Conservation (phyloP, 2,797 vertebrate genomes). For the Dallia pectoralis region DNA sequence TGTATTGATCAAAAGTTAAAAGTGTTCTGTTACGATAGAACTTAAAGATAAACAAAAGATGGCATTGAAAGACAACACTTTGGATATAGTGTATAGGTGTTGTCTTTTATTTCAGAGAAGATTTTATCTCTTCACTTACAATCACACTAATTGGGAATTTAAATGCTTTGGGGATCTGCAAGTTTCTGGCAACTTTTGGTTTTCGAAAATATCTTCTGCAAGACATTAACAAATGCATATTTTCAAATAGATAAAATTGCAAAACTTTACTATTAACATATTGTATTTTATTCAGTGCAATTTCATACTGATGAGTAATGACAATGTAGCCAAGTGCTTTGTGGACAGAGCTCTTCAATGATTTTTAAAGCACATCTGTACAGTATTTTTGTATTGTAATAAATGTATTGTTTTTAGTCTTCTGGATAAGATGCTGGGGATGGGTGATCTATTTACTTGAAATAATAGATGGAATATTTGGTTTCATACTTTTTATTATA, state of each 20-base stretch:
- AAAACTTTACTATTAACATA: conserved; percentile 19
- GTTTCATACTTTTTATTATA: conserved; percentile 60
- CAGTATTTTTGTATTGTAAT: conserved; percentile 81
- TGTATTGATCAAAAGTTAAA: background rate
- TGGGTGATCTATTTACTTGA: conserved; percentile 61
- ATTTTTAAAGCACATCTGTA: conserved; percentile 66
- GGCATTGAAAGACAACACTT: conserved; percentile 18
- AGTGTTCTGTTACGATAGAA: conserved; percentile 3
- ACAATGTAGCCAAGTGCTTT: conserved; percentile 46
- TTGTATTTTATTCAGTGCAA: conserved; percentile 11
- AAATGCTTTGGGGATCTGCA: conserved; percentile 37
- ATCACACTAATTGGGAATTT: conserved; percentile 14
- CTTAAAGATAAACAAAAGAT: background rate
- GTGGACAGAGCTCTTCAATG: conserved; percentile 48
- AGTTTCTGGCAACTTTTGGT: conserved; percentile 17
- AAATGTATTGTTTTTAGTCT: conserved; percentile 57
- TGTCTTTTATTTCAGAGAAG: conserved; percentile 31
- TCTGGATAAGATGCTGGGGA: conserved; percentile 48
- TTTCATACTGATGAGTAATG: conserved; percentile 4
- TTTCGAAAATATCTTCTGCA: conserved; percentile 30
- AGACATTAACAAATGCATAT: conserved; percentile 39
- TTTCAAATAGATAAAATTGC: conserved; percentile 32
- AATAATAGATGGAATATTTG: conserved; percentile 75
- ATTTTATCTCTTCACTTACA: conserved; percentile 20
- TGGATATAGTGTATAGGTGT: conserved; percentile 15